A percentile compares a stretch with the other conserved stretches of the same genome.
Conservation (phyloP, 2,113 vertebrate species). For the Hiodon alosoides region DNA sequence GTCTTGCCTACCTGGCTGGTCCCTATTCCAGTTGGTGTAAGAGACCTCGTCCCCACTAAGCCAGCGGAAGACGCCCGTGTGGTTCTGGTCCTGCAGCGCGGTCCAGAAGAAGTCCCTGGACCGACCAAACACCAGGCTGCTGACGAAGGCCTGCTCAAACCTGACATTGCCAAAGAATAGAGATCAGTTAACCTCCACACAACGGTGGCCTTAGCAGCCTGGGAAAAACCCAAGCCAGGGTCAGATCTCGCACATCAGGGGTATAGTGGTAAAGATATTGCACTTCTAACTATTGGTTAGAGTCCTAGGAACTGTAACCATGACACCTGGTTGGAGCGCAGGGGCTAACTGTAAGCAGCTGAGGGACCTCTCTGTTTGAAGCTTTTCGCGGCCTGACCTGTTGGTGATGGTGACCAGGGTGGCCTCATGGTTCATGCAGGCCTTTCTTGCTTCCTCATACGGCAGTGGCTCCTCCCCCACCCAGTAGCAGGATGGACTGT, state of each 20-base stretch:
- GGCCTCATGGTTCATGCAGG: slow-evolving; percentile 66
- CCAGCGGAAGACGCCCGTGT: slow-evolving; percentile 75
- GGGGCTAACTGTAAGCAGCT: neutral
- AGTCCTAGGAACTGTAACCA: too few species aligned
- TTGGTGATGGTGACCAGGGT: slow-evolving; percentile 80
- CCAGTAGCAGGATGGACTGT: slow-evolving; percentile 91
- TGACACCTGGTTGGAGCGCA: too few species aligned
- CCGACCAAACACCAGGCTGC: slow-evolving; percentile 82
- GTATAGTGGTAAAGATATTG: too few species aligned
- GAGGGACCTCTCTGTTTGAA: neutral
- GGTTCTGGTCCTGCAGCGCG: slow-evolving; percentile 72
- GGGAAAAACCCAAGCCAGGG: neutral
- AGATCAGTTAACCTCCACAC: neutral
- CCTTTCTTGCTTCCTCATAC: slow-evolving; percentile 74
- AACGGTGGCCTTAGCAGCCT: neutral
- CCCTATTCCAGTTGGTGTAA: slow-evolving; percentile 92
- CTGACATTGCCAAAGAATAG: slow-evolving; percentile 46
- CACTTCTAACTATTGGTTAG: too few species aligned
- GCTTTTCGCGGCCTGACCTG: slow-evolving; percentile 54
- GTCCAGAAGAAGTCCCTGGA: slow-evolving; percentile 83
- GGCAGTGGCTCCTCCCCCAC: slow-evolving; percentile 75
- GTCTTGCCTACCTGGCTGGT: slow-evolving; percentile 75
- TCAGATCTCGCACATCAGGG: neutral
- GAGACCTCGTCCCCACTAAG: slow-evolving; percentile 76
- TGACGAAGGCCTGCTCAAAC: slow-evolving; percentile 91